These are phyloP conservation scores for Triplophysa bombifrons DNA, from an alignment of 2,797 vertebrate genomes.

Conservation along the genomic window DNA sequence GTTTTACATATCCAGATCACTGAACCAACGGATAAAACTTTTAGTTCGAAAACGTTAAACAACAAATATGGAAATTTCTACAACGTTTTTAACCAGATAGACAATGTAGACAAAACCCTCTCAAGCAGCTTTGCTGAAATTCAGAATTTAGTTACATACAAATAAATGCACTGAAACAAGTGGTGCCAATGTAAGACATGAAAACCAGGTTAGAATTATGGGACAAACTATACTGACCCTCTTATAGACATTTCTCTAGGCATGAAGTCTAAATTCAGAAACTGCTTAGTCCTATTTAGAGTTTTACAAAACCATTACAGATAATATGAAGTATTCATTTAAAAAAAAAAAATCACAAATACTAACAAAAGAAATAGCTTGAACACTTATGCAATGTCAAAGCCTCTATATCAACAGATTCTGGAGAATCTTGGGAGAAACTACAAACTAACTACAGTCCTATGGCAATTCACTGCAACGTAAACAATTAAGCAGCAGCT, in stretches of 20 bases:
- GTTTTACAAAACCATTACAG: background rate
- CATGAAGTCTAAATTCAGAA: conserved; percentile 14
- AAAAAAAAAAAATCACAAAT: too few species aligned
- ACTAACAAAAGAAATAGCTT: too few species aligned
- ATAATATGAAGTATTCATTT: too few species aligned
- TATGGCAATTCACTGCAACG: too few species aligned
- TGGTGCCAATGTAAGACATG: background rate
- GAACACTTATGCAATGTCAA: background rate
- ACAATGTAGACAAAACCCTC: too few species aligned
- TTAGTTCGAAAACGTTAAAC: too few species aligned
- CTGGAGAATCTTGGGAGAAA: background rate
- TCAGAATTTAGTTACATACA: background rate
- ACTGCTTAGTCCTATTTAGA: background rate
- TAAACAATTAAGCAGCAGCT: background rate
- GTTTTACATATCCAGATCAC: background rate
- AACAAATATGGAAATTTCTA: too few species aligned
- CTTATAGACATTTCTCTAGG: background rate
- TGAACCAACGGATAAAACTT: background rate
- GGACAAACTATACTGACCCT: conserved; percentile 4
- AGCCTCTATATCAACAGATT: background rate
- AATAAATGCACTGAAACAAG: background rate
- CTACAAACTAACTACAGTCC: conserved; percentile 8
- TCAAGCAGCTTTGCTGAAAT: background rate
- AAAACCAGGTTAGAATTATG: conserved; percentile 19
- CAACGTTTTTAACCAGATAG: too few species aligned